These are phyloP conservation scores for Xerus inauris DNA, from an alignment of 2,113 vertebrate genomes.

Conservation along the genomic window DNA sequence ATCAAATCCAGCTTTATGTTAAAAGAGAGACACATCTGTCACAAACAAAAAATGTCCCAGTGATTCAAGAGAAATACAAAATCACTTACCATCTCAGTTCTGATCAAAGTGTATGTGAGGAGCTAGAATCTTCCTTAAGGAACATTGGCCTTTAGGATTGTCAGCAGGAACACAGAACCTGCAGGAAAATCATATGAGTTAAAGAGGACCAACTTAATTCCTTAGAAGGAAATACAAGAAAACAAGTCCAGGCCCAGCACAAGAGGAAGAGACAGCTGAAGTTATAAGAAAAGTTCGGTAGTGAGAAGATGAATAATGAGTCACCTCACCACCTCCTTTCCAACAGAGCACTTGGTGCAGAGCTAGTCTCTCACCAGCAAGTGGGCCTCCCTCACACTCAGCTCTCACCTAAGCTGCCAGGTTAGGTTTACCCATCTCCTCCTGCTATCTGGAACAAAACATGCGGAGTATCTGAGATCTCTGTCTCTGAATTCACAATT, in stretches of 20 bases:
- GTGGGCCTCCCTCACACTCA: background rate
- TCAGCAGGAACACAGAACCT: background rate
- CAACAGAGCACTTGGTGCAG: background rate
- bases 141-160: background rate
- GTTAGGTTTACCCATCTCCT: background rate
- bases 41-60: background rate
- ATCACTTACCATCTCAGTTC: background rate
- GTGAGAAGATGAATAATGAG: background rate
- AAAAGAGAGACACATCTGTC: background rate
- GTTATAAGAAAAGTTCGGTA: background rate
- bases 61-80: background rate
- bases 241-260: background rate
- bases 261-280: background rate
- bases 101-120: background rate
- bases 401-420: background rate
- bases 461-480: background rate
- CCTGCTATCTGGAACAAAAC: background rate
- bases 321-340: background rate
- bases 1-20: background rate
- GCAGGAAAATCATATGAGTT: background rate
- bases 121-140: background rate
- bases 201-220: background rate
- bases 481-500: background rate
- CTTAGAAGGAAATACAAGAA: background rate
- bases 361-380: background rate